Base-by-base conservation (phyloP, 2,888 invertebrate species). In the Parthenolecanium corni region DNA sequence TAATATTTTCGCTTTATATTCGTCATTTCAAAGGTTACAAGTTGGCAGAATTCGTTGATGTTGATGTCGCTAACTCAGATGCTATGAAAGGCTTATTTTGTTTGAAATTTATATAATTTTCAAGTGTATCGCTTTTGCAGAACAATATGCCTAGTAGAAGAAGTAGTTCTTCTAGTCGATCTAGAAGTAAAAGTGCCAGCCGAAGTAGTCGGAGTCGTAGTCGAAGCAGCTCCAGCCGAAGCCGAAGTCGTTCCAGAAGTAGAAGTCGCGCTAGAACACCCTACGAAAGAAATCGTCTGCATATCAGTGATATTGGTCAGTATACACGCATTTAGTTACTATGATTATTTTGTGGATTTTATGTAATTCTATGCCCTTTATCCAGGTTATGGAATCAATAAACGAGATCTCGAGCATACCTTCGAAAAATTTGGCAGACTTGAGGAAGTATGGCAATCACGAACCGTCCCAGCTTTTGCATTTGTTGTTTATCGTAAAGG, bases 361-460 rank as follows among this genome's bases (percentile, higher is more conserved):
- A 18, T 54, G 38, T 40, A 54, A 24, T 51, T 16, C 23, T 24
- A 23, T 51, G n/a, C n/a, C n/a, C n/a, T 51, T 11, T 23, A 9
- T 4, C 18, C 20, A 67, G 67, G 67, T 49, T 66, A 64, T 58
- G 64, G 66, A 11, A 66, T 66, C 52, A 64, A 62, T 6, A 67
- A 65, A 18, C 64, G 66, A n/a, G 67, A 67, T 49, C 64, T 67
- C 25, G 67, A 67, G 61, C 64, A 62, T 54, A 63, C 58, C 9
- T 67, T 67, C 57, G 66, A 66, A 47, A 62, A 65, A 23, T 67
- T 63, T 64, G 67, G 67, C 20, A 57, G 65, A 61, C 47, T 67
- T 24, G 61, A 66, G 42, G 67, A 67, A 61, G 67, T 67, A 46
- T 67, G 67, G 67, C 66, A 66, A 63, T 67, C 67, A 3, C 64